Percentiles rank a stretch among this genome's conserved stretches.
Evolutionary conservation across 2,888 invertebrate genomes (phyloP).

Genomic region (Tromatobia lineatoria): DNA sequence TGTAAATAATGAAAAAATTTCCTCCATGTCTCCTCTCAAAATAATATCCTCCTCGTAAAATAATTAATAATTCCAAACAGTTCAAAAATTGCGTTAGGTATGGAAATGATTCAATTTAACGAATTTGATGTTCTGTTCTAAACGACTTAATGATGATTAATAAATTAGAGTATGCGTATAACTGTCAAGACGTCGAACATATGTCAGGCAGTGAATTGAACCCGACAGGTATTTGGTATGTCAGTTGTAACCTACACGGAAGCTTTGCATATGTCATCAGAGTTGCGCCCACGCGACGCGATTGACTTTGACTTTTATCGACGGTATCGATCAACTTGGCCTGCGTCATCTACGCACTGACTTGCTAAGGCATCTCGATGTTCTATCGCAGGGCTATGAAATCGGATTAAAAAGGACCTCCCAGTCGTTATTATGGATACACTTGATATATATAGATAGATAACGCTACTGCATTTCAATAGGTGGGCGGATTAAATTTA

Average conservation of each 20-base stretch:
- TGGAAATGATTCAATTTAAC: too few relatives aligned
- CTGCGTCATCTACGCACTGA: background rate
- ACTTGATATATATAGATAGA: constrained; percentile 25
- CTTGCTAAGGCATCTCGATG: constrained; percentile 17
- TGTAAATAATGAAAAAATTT: too few relatives aligned
- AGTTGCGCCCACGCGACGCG: constrained; percentile 43
- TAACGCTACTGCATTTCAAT: constrained; percentile 21
- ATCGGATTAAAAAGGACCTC: constrained; percentile 59
- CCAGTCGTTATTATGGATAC: constrained; percentile 14
- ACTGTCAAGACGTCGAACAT: background rate
- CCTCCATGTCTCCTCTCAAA: too few relatives aligned
- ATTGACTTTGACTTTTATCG: constrained; percentile 64
- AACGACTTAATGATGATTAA: background rate
- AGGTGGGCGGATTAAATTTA: constrained; percentile 25
- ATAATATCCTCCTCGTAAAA: too few relatives aligned
- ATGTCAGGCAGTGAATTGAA: background rate
- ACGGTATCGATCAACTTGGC: constrained; percentile 41
- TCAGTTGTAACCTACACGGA: constrained; percentile 29
- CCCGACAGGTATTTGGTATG: background rate
- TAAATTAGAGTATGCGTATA: background rate
- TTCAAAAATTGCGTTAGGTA: too few relatives aligned
- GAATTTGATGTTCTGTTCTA: background rate
- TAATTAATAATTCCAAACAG: too few relatives aligned
- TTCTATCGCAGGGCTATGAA: constrained; percentile 34
- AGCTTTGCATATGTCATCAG: constrained; percentile 31